Evolutionary conservation across 2,797 vertebrate species (phyloP).

Genomic region (Cetoscarus ocellatus): DNA sequence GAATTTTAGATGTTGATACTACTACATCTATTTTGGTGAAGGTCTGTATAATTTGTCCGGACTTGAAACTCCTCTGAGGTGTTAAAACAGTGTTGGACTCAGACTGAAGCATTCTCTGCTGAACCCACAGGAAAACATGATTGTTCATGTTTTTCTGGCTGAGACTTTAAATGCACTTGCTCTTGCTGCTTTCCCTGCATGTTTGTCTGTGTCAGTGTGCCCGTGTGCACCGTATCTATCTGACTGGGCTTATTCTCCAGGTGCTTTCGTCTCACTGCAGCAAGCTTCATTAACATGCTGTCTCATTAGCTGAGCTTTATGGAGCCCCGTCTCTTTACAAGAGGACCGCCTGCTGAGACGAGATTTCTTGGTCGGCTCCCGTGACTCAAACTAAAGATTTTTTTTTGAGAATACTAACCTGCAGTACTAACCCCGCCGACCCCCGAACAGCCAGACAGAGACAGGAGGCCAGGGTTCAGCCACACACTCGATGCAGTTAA

Average conservation of each 20-base stretch:
- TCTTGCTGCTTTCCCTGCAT: slow-evolving; percentile 23
- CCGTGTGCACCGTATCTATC: neutral
- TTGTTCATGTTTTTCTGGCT: neutral
- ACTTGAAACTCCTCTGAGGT: too few species aligned
- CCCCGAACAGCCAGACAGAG: slow-evolving; percentile 3
- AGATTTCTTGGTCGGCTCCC: slow-evolving; percentile 59
- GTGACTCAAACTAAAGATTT: slow-evolving; percentile 22
- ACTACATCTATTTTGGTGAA: too few species aligned
- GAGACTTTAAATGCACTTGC: neutral
- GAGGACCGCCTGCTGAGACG: slow-evolving; percentile 51
- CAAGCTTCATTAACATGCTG: slow-evolving; percentile 50
- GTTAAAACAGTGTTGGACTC: too few species aligned
- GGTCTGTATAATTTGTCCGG: too few species aligned
- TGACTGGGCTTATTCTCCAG: slow-evolving; percentile 10
- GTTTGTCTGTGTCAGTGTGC: neutral
- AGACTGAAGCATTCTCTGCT: neutral
- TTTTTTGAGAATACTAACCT: slow-evolving; percentile 54
- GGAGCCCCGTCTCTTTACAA: slow-evolving; percentile 65
- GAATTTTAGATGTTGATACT: too few species aligned
- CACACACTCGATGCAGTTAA: slow-evolving; percentile 26
- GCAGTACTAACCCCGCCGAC: slow-evolving; percentile 20
- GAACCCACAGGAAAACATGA: neutral
- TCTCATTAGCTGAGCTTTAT: slow-evolving; percentile 67
- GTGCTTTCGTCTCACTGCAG: slow-evolving; percentile 11
- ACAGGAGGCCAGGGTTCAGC: slow-evolving; percentile 26